Evolutionary conservation across 2,888 invertebrate species (phyloP).

Genomic region (Drosophila eohydei): DNA sequence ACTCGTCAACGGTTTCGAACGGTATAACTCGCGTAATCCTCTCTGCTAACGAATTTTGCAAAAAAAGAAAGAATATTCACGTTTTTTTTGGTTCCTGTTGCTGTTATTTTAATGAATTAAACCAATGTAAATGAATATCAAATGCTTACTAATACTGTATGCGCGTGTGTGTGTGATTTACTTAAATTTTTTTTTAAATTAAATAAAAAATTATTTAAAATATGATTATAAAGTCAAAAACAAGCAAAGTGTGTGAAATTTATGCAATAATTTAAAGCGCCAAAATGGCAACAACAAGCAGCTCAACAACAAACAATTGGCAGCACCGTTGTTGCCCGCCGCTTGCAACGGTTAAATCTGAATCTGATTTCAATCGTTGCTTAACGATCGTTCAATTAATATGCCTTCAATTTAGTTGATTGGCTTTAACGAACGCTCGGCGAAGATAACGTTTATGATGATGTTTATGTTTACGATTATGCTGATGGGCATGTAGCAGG

Average conservation of each 20-base stretch:
- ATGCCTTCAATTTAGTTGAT: conserved; percentile 53
- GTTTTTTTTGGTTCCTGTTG: conserved; percentile 16
- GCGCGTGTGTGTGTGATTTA: conserved; percentile 6
- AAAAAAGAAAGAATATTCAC: not conserved
- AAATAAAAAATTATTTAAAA: not conserved
- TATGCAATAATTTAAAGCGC: conserved; percentile 11
- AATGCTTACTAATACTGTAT: conserved; percentile 1
- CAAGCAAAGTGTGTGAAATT: not conserved
- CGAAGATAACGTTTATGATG: conserved; percentile 21
- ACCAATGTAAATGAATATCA: conserved; percentile 39
- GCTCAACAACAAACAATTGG: conserved; percentile 16
- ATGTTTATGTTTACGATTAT: conserved; percentile 23
- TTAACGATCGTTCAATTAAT: conserved; percentile 57
- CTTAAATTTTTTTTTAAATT: not conserved
- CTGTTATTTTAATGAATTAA: conserved; percentile 46
- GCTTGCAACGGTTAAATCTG: conserved; percentile 44
- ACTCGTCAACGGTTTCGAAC: conserved; percentile 67
- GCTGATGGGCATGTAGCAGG: conserved; percentile 1
- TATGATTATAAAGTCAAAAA: not conserved
- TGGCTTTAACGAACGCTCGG: conserved; percentile 33
- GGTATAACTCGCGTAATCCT: conserved; percentile 46
- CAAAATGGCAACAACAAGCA: conserved; percentile 26
- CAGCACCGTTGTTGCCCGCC: conserved; percentile 19
- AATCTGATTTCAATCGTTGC: conserved; percentile 48
- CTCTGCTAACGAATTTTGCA: conserved; percentile 32